Percentiles rank a stretch among this genome's conserved stretches.
phyloP scores from a whole-genome alignment of 2,113 vertebrate species.

The Paratilapia polleni region DNA sequence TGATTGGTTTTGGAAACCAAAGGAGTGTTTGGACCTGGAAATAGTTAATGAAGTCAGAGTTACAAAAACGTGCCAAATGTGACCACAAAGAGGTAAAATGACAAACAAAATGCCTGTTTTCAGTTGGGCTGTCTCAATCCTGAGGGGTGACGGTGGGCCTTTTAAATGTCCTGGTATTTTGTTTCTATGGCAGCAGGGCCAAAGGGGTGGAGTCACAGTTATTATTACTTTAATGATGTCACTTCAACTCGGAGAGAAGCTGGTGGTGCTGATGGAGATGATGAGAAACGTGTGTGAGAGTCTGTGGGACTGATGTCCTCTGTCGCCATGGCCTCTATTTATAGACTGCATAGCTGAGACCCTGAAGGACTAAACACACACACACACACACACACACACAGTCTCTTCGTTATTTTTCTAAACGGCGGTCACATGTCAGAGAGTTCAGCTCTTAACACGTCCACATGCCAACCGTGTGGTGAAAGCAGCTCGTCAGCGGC shows the following conservation, averaged over 20 bases:
- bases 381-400: background rate
- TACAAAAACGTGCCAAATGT: too few species aligned
- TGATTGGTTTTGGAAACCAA: too few species aligned
- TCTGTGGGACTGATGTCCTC: background rate
- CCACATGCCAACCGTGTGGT: background rate
- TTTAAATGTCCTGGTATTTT: too few species aligned
- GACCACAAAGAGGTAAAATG: too few species aligned
- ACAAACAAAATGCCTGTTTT: too few species aligned
- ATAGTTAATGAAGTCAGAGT: too few species aligned
- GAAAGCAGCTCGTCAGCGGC: background rate
- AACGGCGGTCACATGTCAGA: background rate
- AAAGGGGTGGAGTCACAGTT: background rate
- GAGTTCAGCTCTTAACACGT: background rate
- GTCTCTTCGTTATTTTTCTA: background rate
- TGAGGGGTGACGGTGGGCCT: too few species aligned
- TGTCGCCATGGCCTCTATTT: background rate
- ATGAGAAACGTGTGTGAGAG: background rate
- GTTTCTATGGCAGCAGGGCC: background rate
- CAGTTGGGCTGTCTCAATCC: too few species aligned
- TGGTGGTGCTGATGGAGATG: background rate
- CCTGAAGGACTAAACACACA: background rate
- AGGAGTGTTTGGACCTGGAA: too few species aligned
- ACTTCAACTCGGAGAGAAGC: background rate
- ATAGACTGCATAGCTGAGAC: slow-evolving; percentile 1
- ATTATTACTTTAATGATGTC: background rate